Conservation (phyloP, 2,888 invertebrate genomes). For the Epinotia bilunana region DNA sequence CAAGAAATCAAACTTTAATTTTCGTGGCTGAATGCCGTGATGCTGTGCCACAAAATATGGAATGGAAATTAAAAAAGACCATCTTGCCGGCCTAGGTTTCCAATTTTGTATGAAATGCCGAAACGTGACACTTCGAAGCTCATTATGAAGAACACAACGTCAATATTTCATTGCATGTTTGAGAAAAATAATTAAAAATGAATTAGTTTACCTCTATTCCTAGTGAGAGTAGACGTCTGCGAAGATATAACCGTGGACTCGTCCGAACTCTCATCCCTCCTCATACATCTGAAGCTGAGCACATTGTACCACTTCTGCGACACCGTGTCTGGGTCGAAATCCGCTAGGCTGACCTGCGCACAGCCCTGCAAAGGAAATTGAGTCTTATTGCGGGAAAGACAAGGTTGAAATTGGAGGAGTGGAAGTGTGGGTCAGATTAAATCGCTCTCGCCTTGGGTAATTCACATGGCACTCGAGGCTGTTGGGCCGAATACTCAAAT, state of each 20-base stretch:
- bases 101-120: too few species aligned
- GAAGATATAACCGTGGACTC: conserved; percentile 98
- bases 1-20: too few species aligned
- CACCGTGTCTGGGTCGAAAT: conserved; percentile 93
- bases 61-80: too few species aligned
- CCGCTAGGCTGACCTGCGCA: conserved; percentile 97
- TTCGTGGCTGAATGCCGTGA: too few species aligned
- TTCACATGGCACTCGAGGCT: conserved; percentile 82
- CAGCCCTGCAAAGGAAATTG: conserved; percentile 88
- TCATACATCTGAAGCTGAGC: conserved; percentile 86
- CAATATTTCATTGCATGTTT: too few species aligned
- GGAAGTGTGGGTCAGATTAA: conserved; percentile 57
- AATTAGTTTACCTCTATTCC: conserved; percentile 88
- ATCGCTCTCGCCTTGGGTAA: conserved; percentile 79
- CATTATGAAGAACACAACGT: too few species aligned
- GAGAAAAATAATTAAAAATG: conserved; percentile 35
- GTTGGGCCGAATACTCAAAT: conserved; percentile 78
- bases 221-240: conserved; percentile 97
- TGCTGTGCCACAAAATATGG: too few species aligned
- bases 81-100: too few species aligned
- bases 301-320: conserved; percentile 98
- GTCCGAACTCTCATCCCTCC: conserved; percentile 96
- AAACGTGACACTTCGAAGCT: too few species aligned
- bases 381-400: conserved; percentile 39
- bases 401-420: neutral